Percentiles rank a stretch among this genome's conserved stretches.
Evolutionary conservation across 2,113 vertebrate genomes (phyloP).

Genomic region (Anguilla rostrata): DNA sequence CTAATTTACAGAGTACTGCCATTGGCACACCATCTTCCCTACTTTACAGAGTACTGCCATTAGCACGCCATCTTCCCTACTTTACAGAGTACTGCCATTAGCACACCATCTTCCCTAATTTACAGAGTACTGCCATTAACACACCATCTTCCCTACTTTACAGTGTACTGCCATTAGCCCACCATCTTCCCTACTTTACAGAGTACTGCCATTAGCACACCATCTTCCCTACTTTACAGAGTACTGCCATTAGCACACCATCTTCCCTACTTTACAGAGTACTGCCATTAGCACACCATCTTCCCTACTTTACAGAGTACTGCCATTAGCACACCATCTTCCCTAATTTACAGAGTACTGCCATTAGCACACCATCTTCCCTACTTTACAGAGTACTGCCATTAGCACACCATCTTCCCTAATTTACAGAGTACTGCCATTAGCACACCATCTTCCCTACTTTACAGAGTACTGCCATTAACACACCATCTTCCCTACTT

Average conservation of each 20-base stretch:
- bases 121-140: no score
- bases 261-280: neutral
- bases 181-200: neutral
- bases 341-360: neutral
- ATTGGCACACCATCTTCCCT: neutral
- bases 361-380: neutral
- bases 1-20: neutral
- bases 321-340: neutral
- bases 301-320: neutral
- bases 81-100: no score
- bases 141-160: no score
- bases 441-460: neutral
- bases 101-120: no score
- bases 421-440: neutral
- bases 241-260: neutral
- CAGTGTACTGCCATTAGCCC: neutral
- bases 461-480: neutral
- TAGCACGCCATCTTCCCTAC: neutral
- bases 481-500: neutral
- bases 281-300: neutral
- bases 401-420: no score
- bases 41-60: neutral
- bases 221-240: neutral
- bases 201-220: neutral
- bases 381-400: neutral